Evolutionary conservation across 2,888 invertebrate species (phyloP).

Genomic region (Chloroclysta siterata): DNA sequence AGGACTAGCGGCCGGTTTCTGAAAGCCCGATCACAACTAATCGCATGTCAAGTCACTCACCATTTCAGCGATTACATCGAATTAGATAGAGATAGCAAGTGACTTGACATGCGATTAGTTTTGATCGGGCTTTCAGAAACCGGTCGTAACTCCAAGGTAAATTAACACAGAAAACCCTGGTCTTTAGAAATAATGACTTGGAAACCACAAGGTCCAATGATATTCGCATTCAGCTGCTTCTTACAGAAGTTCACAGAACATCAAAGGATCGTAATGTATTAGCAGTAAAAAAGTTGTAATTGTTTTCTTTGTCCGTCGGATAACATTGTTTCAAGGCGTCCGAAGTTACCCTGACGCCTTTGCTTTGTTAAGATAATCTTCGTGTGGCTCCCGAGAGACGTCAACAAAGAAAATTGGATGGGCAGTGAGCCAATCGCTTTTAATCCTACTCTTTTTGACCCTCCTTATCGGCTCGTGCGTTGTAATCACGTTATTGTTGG

Average conservation of each 20-base stretch:
- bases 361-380: slow-evolving; percentile 83
- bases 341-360: slow-evolving; percentile 66
- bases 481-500: slow-evolving; percentile 69
- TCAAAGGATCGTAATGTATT: slow-evolving; percentile 56
- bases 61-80: too few relatives aligned
- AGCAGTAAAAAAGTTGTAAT: slow-evolving; percentile 65
- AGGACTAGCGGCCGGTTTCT: too few relatives aligned
- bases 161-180: too few relatives aligned
- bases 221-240: slow-evolving; percentile 19
- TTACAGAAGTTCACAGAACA: slow-evolving; percentile 33
- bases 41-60: too few relatives aligned
- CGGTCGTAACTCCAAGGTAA: too few relatives aligned
- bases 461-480: slow-evolving; percentile 72
- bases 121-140: too few relatives aligned
- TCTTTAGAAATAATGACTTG: not conserved
- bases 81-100: too few relatives aligned
- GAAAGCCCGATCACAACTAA: too few relatives aligned
- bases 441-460: slow-evolving; percentile 81
- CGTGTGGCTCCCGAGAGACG: slow-evolving; percentile 73
- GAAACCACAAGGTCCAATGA: slow-evolving; percentile 1
- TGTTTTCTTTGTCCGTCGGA: slow-evolving; percentile 62
- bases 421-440: slow-evolving; percentile 83
- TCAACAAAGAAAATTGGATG: slow-evolving; percentile 85
- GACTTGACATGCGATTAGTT: too few relatives aligned
- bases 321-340: slow-evolving; percentile 71